Conservation (phyloP, 2,888 invertebrate species). For the Diabrotica balteata region DNA sequence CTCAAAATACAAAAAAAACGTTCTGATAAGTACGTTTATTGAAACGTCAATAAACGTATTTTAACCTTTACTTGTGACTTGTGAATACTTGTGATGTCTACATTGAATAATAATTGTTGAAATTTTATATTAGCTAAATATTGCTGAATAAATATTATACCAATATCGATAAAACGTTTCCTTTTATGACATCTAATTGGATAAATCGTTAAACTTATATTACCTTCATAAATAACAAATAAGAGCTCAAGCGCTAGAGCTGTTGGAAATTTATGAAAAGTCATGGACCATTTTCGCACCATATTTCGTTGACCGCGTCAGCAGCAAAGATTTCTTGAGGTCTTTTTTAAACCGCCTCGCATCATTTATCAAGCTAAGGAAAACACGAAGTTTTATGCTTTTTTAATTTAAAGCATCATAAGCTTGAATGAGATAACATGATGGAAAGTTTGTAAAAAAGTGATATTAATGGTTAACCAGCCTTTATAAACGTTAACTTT, state of each 20-base stretch:
- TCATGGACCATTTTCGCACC: conserved; percentile 4
- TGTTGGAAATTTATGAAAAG: not conserved
- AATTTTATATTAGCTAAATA: too few relatives aligned
- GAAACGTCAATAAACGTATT: too few relatives aligned
- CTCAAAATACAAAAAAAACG: too few relatives aligned
- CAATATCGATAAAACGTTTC: too few relatives aligned
- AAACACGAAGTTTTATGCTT: not conserved
- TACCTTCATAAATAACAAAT: not conserved
- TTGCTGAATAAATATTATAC: too few relatives aligned
- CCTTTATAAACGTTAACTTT: too few relatives aligned
- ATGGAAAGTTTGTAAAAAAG: not conserved
- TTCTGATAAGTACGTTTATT: too few relatives aligned
- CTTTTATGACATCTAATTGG: too few relatives aligned
- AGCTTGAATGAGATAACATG: not conserved
- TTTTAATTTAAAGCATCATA: not conserved
- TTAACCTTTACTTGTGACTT: too few relatives aligned
- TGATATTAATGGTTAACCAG: not conserved
- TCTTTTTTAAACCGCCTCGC: not conserved
- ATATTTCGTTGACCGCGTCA: conserved; percentile 4
- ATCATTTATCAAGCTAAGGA: conserved; percentile 4
- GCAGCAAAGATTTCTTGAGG: not conserved
- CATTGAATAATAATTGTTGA: too few relatives aligned
- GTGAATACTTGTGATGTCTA: too few relatives aligned
- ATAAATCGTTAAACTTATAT: too few relatives aligned
- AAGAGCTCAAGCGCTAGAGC: not conserved